Conservation (phyloP, 2,113 vertebrate genomes). For the Aramus guarauna region DNA sequence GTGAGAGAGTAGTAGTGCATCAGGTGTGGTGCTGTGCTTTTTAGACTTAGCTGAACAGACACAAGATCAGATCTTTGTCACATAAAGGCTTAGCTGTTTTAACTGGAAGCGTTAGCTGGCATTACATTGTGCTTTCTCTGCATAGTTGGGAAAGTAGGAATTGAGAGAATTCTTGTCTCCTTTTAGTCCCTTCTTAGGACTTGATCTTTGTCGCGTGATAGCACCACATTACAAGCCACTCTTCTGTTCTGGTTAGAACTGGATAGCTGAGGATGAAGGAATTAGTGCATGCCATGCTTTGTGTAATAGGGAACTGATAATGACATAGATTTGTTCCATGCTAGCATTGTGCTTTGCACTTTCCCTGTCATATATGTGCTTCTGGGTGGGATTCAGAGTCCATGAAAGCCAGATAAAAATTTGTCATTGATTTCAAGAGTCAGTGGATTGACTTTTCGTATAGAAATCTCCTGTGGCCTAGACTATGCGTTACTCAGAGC, state of each 20-base stretch:
- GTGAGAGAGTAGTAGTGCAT: background rate
- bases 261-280: background rate
- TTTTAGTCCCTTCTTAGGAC: background rate
- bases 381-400: background rate
- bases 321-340: accelerated
- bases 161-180: background rate
- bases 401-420: background rate
- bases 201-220: background rate
- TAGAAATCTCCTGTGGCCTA: background rate
- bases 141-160: background rate
- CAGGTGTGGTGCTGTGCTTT: background rate
- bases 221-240: background rate
- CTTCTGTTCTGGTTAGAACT: background rate
- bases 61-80: background rate
- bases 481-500: background rate
- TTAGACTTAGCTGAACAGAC: background rate
- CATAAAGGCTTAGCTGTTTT: background rate
- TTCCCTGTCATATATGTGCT: background rate
- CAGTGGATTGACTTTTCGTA: background rate
- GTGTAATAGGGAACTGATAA: background rate
- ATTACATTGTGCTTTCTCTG: background rate
- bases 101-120: background rate
- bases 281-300: background rate
- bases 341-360: background rate
- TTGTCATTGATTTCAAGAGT: background rate